Base-by-base conservation (phyloP, 2,888 invertebrate genomes). In the Aethes cnicana region DNA sequence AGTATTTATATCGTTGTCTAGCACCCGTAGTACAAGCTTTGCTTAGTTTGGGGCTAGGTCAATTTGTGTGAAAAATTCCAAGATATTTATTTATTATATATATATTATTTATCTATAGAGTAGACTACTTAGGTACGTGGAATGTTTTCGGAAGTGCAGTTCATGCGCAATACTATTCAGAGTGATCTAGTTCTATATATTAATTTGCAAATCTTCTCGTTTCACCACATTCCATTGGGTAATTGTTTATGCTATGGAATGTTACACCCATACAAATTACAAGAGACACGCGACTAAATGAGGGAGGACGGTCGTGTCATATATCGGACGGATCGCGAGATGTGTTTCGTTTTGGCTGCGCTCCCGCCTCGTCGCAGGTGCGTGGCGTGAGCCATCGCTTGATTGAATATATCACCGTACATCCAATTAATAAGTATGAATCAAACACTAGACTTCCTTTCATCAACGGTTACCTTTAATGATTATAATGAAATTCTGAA, bases 141-240 rank as follows among this genome's bases (percentile, higher is more conserved):
- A 30, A 37, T 37, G 74, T 69, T 52, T 50, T 52, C 23, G 37
- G 52, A 32, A 7, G 16, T n/a, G n/a, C n/a, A n/a, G n/a, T 8
- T 36, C n/a, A 28, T 50, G 47, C 68, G 73, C 67, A 71, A 60
- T 71, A 61, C 14, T 18, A 30, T 14, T 14, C 8, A 6, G 37
- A 44, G 28, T 68, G 69, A 77, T 77, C 72, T 64, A 77, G 72
- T 69, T 77, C 55, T 68, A 60, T n/a, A n/a, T 70, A 39, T 69
- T 64, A 66, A 72, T 75, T 77, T 76, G 70, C 70, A 67, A 75
- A 77, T 78, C 77, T 74, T 82, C 81, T 82, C 76, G 84, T 80
- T 79, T 80, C 79, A 58, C 80, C 54, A 72, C 84, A 84, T 84
- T 85, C 84, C 81, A 54, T 53, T 50, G 50, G 54, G 62, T 81